Base-by-base conservation (phyloP, 2,113 vertebrate species). In the Archilochus colubris region DNA sequence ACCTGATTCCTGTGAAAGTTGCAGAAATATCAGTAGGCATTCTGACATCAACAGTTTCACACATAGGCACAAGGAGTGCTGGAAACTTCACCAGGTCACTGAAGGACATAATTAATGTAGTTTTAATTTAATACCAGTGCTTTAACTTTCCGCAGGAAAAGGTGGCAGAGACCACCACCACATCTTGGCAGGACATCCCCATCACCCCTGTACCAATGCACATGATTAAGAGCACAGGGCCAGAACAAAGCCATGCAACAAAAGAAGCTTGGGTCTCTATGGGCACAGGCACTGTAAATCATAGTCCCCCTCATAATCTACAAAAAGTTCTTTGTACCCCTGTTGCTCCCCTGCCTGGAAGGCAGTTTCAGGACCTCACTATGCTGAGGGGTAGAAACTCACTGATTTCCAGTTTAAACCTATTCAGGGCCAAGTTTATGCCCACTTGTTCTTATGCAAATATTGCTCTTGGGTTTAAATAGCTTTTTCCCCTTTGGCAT, bases 391-490 rank as follows among this genome's bases (percentile, higher is more conserved):
- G 24, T 67, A 74, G 38, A 93, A 95, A 88, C 51, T 1, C 1
- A 27, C 70, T 25, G 24, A 91, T 89, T 91, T 93, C 88, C 85
- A 96, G 82, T 91, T 91, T 85, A 86, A 92, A 51, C 46, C n/a
- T 82, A n/a, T 31, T 86, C 83, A 58, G 24, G 25, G 77, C 91
- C 86, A 93, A 93, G 94, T 94, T 97, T 96, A 96, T 92, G 83
- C 94, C 94, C 93, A 93, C 67, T 95, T 91, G 77, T 87, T 96
- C 91, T 87, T 93, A 85, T 79, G 92, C 94, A 96, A 97, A 97
- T 94, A 97, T 95, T 96, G 84, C 81, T 95, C 89, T 97, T 97
- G 86, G 89, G 91, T 91, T 95, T 87, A 92, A 93, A 96, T 78
- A 91, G 66, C 78, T 94, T 95, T 93, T 92, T 79, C 80, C 83